Base-by-base conservation (phyloP, 2,797 vertebrate genomes). In the Anguilla megastoma region DNA sequence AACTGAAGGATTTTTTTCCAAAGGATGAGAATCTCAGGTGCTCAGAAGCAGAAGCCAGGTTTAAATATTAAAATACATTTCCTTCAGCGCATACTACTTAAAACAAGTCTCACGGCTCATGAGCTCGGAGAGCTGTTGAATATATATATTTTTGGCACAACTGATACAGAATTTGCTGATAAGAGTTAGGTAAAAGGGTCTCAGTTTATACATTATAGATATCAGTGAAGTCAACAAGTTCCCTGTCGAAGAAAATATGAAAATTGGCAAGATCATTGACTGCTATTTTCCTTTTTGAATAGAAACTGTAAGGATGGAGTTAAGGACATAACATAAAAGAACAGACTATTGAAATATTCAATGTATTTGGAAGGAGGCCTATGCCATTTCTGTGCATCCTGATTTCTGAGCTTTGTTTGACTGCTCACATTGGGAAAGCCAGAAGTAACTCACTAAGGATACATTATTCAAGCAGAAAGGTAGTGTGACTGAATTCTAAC, bases 1-100 rank as follows among this genome's bases (percentile, higher is more conserved):
- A 41, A 45, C 52, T 24, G 18, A 85, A 86, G 89, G 88, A 86
- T 86, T 91, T 66, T 86, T 3, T 86, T 87, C 92, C 92, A 94
- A 94, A 92, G 91, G 88, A 93, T 91, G 88, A 88, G 92, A 74
- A 91, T 92, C 92, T 84, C 89, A 89, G 93, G 92, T 93, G 90
- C 90, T 91, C 92, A 91, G 76, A 92, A 92, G 93, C 91, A 90
- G 93, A 93, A 88, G 90, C 89, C 76, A 58, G 91, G 90, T 94
- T 94, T 92, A 95, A 95, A 95, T 95, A 95, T 95, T 95, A 92
- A 96, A 94, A 92, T 92, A 92, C 92, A 93, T 94, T 92, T 90
- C 92, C 92, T 92, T 91, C 90, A 92, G 89, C 91, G 94, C 92
- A 93, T 92, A 93, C 92, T 91, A 91, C 92, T 91, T 88, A 92